Evolutionary conservation across 2,797 vertebrate species (phyloP), one percentile per base, ranked within the genome.

Genomic region (Liparis tanakae): DNA sequence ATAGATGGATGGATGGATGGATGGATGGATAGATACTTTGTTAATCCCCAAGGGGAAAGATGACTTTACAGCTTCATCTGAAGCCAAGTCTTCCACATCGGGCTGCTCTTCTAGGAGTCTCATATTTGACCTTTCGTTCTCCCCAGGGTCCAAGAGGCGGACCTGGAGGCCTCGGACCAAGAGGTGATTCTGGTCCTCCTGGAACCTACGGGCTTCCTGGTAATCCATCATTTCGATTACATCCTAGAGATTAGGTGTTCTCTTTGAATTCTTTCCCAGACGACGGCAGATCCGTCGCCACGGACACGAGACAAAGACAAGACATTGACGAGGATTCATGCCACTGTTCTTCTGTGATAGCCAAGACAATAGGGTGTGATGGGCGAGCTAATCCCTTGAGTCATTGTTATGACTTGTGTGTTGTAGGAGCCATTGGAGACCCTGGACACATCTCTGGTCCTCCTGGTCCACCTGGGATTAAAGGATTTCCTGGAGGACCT

Each of bases 401-500:
- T 22, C 70, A 1, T 22, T 18, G 67, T 20, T 58, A 51, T 77
- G 2, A 68, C 7, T 1, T 74, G 10, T 82, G 48, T 82, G 18
- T 76, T 81, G 60, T 25, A 92, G 91, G 89, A 72, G 54, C 70
- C 0, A 72, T 6, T 1, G 91, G 91, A 74, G 76, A 87, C 9
- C 59, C 81, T 54, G 86, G 87, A 70, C 58, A 67, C 30, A 57
- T 1, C 17, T 59, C 51, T 25, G 92, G 91, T 13, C 67, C 1
- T 0, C 50, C 59, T 44, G 91, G 91, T 72, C 50, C 15, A 7
- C 78, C 44, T 57, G 90, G 90, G 22, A 0, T 4, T 0, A 86
- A 79, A 87, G 88, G 89, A 33, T 77, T 70, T 62, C 81, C 86
- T 95, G 97, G 97, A 81, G 88, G 51, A 25, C 94, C 94, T 79